Base-by-base conservation (phyloP, 2,113 vertebrate genomes). In the Crotalus horridus region DNA sequence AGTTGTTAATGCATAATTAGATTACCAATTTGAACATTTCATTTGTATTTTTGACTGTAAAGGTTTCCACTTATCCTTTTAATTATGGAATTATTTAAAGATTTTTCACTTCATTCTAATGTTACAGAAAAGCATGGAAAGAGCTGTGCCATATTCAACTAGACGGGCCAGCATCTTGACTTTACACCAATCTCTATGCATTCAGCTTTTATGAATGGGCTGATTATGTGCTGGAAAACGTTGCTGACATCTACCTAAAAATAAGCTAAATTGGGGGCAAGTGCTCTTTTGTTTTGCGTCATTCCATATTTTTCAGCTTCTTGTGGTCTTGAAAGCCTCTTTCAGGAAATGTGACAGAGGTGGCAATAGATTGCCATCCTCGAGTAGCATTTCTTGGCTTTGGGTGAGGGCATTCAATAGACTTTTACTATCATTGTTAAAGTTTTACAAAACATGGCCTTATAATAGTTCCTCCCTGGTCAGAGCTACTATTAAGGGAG, bases 1-100 rank as follows among this genome's bases (percentile, higher is more conserved):
- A 7, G 23, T 43, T 90, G 2, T 92, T 91, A 92, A 51, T 94
- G 93, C 21, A 1, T 64, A 13, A 46, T 7, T 85, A 94, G 89
- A 4, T 39, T 13, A 0, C 0, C 15, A 26, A 69, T 13, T 87
- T 91, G 69, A 90, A 12, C 46, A 48, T 91, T 17, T 96, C 55
- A 11, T 93, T 92, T 94, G 55, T 85, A 29, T 64, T 58, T 53
- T 86, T 61, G 29, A 86, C 23, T 4, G n/a, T 89, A 29, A 20
- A 69, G n/a, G 29, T 85, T 53, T n/a, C 7, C 29, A 93, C 88
- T 69, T 92, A n/a, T 54, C 92, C 51, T 54, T 92, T 89, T 15
- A 10, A 94, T 81, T 89, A 89, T 0, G 53, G 2, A 86, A 43
- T 59, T 4, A 15, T 29, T 15, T 90, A 61, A 48, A 58, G 46